Conservation (phyloP, 1,140 invertebrate genomes). For the Brachionus angularis region DNA sequence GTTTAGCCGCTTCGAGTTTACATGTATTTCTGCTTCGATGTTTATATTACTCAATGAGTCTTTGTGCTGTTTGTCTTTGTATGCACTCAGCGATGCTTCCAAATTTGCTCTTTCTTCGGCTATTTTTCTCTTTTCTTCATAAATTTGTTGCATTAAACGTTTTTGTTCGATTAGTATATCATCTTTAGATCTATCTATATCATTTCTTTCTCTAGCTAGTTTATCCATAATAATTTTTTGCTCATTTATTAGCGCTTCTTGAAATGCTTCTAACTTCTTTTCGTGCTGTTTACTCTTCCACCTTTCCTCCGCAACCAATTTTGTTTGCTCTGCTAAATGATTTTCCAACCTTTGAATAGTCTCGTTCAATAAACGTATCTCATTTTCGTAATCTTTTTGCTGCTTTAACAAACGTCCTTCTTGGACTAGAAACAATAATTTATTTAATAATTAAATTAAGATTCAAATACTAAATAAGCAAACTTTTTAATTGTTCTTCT, state of each 20-base stretch:
- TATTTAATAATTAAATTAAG: not conserved
- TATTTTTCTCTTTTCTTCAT: conserved; percentile 41
- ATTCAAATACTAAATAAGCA: not conserved
- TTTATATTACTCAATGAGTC: conserved; percentile 35
- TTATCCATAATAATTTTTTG: conserved; percentile 42
- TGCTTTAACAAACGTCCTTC: conserved; percentile 13
- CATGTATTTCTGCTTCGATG: conserved; percentile 18
- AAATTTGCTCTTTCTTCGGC: conserved; percentile 24
- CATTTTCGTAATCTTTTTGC: conserved; percentile 34
- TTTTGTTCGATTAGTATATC: conserved; percentile 35
- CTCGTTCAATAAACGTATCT: conserved; percentile 28
- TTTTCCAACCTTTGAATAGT: conserved; percentile 26
- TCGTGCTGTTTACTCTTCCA: conserved; percentile 37
- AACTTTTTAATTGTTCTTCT: conserved; percentile 34
- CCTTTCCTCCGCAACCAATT: conserved; percentile 21
- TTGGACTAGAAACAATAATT: not conserved
- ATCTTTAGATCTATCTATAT: conserved; percentile 28
- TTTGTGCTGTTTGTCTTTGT: conserved; percentile 40
- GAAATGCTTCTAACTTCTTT: conserved; percentile 42
- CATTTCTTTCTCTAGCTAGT: conserved; percentile 18
- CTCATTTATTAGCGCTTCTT: conserved; percentile 38
- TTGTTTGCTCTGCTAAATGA: conserved; percentile 38
- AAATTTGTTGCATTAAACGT: conserved; percentile 41
- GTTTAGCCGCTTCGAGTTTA: not conserved
- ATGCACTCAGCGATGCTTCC: conserved; percentile 25